Base-by-base conservation (phyloP, 1,140 invertebrate species). In the Danaus melanippus region DNA sequence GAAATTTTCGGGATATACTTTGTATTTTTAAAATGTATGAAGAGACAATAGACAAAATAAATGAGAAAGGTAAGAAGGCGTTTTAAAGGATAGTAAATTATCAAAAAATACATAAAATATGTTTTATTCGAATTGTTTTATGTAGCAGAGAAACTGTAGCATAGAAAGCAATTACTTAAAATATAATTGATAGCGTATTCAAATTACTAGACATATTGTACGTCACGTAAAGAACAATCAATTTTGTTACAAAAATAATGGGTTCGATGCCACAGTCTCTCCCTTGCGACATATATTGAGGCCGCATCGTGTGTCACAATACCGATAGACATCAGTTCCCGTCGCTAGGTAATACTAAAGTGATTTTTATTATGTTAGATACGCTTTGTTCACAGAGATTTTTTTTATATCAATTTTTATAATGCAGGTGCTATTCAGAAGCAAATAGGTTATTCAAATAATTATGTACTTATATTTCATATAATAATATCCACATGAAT, bases 301-400 rank as follows among this genome's bases (percentile, higher is more conserved):
- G 69, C 77, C 71, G 77, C 76, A 71, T 76, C 80, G 73, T 80
- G 70, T 83, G 73, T 84, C 79, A 80, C 74, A 74, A 71, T 70
- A 69, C 62, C 76, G 73, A 79, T 79, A 81, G 76, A 81, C 78
- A 84, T 81, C 79, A 81, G 75, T 82, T 70, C 68, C 70, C 73
- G 78, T 79, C 79, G 63, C 60, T 60, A 70, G 65, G 71, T 76
- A 78, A 80, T 76, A 71, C 71, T 77, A 76, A 82, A 85, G 79
- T 82, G 82, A 83, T 83, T 83, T 80, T 85, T 85, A 85, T 82
- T 81, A 77, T 72, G 76, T 84, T 83, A 74, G 79, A 74, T 83
- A 80, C 76, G 79, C 77, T 84, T 80, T 79, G 76, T 80, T 80
- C 74, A 76, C 79, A 77, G 21, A 32, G 21, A 32, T 32, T 32